Base-by-base conservation (phyloP, 2,797 vertebrate genomes). In the Acanthis flammea region DNA sequence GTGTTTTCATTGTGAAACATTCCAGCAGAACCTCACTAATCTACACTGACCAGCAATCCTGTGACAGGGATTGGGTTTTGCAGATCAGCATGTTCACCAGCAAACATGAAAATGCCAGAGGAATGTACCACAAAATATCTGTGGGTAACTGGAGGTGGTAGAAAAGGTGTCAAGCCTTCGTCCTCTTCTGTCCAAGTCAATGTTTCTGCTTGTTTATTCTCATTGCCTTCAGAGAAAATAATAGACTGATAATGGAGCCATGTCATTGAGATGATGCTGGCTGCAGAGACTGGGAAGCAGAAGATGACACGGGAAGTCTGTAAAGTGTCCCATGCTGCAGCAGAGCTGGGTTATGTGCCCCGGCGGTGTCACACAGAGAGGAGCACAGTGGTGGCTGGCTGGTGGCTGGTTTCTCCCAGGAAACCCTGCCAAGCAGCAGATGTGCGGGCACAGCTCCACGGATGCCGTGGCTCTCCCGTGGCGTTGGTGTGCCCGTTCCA, bases 1-100 rank as follows among this genome's bases (percentile, higher is more conserved):
- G 61, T 93, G 2, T 95, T 94, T 83, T 95, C 92, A 92, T 85
- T 96, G 81, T 95, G 70, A 95, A 97, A 97, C 84, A 79, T 89
- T 67, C 50, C 96, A 95, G 94, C 81, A 96, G 96, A 97, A 90
- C 89, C 96, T 97, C 95, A 96, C 95, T 97, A 96, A 94, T 83
- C 67, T 78, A 84, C 89, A 81, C 91, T 96, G 88, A 84, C 86
- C 75, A 66, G 89, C 86, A 95, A 84, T 86, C 86, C 63, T 44
- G 6, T 66, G 28, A 62, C 58, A 13, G 75, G 86, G 67, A 73
- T 45, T 92, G 92, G 31, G 47, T 81, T 92, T 95, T 82, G 37
- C 72, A 81, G 89, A 94, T 58, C 67, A 86, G 90, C 90, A 84
- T 85, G 73, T 75, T 94, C 81, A 94, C 50, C 73, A 76, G 60